These are phyloP conservation scores for Myotis planiceps DNA, from an alignment of 2,797 vertebrate species.

Conservation along the genomic window DNA sequence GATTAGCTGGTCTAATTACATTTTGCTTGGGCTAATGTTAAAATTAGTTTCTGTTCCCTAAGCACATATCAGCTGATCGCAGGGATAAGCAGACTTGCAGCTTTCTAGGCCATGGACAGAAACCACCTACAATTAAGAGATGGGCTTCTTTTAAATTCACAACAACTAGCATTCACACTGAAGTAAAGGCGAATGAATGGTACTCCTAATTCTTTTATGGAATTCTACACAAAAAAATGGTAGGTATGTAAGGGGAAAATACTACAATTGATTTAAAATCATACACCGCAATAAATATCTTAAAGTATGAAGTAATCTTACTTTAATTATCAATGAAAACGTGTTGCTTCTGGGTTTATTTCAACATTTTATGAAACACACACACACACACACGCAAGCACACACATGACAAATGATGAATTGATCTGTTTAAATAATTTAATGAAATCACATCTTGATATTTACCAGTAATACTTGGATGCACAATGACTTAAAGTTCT, in stretches of 20 bases:
- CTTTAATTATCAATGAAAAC: conserved; percentile 40
- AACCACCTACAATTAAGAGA: conserved; percentile 44
- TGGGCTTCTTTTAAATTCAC: conserved; percentile 43
- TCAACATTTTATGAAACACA: background rate
- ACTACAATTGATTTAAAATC: background rate
- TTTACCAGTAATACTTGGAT: conserved; percentile 52
- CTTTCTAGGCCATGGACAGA: conserved; percentile 49
- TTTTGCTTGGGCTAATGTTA: conserved; percentile 62
- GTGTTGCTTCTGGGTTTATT: background rate
- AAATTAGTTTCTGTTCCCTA: conserved; percentile 69
- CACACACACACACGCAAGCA: background rate
- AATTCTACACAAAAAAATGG: background rate
- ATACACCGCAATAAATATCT: background rate
- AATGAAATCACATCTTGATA: conserved; percentile 51
- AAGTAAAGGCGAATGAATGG: conserved; percentile 10
- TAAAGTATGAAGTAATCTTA: background rate
- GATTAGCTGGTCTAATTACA: conserved; percentile 72
- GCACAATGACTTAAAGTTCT: conserved; percentile 13
- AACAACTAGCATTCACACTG: background rate
- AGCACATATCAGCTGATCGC: conserved; percentile 19
- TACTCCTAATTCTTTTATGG: background rate
- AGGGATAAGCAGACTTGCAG: background rate
- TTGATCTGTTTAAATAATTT: conserved; percentile 47
- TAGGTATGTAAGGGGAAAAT: background rate
- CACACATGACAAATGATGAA: conserved; percentile 6